These are phyloP conservation scores for Drosophila nigricruria DNA, from an alignment of 2,888 invertebrate genomes.

Conservation along the genomic window DNA sequence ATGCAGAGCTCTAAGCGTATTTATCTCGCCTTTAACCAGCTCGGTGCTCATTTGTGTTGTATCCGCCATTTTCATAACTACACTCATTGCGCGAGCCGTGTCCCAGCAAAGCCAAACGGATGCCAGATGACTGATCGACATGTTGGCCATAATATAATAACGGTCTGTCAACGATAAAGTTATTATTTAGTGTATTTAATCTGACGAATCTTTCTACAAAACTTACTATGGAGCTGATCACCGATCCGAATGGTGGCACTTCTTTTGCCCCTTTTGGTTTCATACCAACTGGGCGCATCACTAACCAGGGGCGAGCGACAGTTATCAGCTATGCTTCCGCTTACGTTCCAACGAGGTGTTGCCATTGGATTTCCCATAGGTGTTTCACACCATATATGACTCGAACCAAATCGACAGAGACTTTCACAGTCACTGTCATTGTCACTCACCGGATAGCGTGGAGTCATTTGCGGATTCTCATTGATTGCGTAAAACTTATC, in stretches of 20 bases:
- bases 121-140: background rate
- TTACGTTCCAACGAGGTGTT: no score
- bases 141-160: conserved; percentile 1
- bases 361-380: no score
- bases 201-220: no score
- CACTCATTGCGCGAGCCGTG: no score
- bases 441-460: background rate
- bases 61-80: background rate
- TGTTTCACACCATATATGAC: no score
- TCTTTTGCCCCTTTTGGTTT: no score
- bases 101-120: conserved; percentile 13
- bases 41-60: background rate
- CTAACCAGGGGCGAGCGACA: background rate
- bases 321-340: no score
- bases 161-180: conserved; percentile 3
- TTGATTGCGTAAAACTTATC: no score
- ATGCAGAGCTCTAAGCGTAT: background rate
- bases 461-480: background rate
- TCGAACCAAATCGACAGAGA: no score
- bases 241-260: background rate
- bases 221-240: background rate
- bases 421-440: no score
- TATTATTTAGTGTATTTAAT: background rate
- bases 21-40: background rate
- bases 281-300: conserved; percentile 3